A percentile compares a stretch with the other conserved stretches of the same genome.
phyloP scores from a whole-genome alignment of 2,888 invertebrate species.

The Octonoba sinensis region DNA sequence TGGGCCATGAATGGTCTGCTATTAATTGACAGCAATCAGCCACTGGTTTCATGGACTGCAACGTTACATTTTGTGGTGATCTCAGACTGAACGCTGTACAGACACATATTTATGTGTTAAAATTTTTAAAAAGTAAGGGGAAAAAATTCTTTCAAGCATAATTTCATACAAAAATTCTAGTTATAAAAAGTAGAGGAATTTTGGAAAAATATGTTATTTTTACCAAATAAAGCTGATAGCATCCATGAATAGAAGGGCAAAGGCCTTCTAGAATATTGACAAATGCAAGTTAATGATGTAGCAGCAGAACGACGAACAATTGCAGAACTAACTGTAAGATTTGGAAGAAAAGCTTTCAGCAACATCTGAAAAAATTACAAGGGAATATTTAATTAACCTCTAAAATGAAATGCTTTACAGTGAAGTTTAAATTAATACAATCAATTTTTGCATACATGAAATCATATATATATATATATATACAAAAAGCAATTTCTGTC shows the following conservation, averaged over 20 bases:
- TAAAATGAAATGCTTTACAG: neutral
- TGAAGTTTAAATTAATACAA: neutral
- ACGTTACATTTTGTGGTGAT: no score
- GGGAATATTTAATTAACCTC: neutral
- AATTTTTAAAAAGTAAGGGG: neutral
- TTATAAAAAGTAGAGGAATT: no score
- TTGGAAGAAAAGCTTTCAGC: constrained; percentile 78
- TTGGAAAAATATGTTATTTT: constrained; percentile 68
- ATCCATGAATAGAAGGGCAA: constrained; percentile 78
- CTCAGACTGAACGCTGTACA: no score
- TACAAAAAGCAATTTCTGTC: neutral
- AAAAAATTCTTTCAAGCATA: neutral
- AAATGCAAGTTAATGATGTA: constrained; percentile 83
- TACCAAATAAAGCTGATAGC: constrained; percentile 77
- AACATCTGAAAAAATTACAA: constrained; percentile 74
- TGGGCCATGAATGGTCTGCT: no score
- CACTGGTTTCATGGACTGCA: no score
- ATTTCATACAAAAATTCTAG: neutral
- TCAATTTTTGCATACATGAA: no score
- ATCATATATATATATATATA: neutral
- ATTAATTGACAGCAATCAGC: no score
- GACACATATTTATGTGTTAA: no score
- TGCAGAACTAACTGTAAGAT: constrained; percentile 78
- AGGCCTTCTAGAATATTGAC: constrained; percentile 83
- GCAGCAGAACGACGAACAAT: constrained; percentile 86